Evolutionary conservation across 2,113 vertebrate genomes (phyloP).

Genomic region (Nerophis ophidion): DNA sequence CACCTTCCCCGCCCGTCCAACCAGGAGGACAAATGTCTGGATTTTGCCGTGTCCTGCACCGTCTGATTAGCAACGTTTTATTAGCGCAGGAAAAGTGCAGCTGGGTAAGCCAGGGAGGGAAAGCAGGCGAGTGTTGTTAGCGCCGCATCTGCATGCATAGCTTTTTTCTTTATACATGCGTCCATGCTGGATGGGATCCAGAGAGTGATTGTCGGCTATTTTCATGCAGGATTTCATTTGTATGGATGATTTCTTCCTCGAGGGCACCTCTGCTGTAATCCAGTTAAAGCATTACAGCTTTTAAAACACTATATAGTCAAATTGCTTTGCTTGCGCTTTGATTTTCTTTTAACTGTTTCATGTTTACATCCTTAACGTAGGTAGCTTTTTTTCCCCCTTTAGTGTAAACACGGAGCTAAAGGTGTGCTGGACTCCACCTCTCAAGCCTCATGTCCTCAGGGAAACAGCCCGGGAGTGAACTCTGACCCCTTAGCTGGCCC

Average conservation of each 20-base stretch:
- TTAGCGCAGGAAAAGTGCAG: conserved; percentile 65
- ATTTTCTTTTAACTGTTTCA: conserved; percentile 8
- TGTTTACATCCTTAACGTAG: not conserved
- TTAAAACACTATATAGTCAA: not conserved
- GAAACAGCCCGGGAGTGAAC: conserved; percentile 26
- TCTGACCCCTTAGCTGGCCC: conserved; percentile 28
- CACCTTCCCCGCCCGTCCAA: conserved; percentile 38
- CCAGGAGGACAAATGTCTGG: conserved; percentile 87
- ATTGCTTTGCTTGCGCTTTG: conserved; percentile 3
- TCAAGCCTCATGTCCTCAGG: conserved; percentile 56
- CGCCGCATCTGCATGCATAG: conserved; percentile 10
- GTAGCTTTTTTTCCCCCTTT: not conserved
- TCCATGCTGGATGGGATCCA: conserved; percentile 4
- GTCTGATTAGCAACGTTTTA: conserved; percentile 72
- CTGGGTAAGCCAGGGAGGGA: conserved; percentile 71
- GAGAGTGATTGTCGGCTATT: not conserved
- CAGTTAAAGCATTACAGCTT: not conserved
- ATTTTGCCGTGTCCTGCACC: conserved; percentile 87
- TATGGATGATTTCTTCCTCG: not conserved
- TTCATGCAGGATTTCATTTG: not conserved
- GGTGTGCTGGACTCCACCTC: conserved; percentile 59
- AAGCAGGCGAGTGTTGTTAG: conserved; percentile 13
- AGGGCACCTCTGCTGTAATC: not conserved
- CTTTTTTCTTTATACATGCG: conserved; percentile 4
- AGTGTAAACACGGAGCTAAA: conserved; percentile 64